Percentiles rank a stretch among this genome's conserved stretches.
These are phyloP conservation scores for Lasioglossum villosulum DNA, from an alignment of 2,888 invertebrate species.

Conservation along the genomic window DNA sequence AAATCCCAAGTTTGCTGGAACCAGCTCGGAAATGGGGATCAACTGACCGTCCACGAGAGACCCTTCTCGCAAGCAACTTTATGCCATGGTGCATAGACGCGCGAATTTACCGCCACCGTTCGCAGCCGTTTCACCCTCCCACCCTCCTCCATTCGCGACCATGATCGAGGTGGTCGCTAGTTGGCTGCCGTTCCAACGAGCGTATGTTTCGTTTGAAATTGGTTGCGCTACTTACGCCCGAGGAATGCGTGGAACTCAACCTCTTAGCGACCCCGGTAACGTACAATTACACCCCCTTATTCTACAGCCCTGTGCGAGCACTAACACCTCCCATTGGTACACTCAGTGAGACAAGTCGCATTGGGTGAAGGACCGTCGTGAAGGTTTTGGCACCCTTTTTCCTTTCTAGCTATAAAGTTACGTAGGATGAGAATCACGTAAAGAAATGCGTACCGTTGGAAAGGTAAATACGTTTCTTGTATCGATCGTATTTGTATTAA, in stretches of 20 bases:
- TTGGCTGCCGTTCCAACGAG: slow-evolving; percentile 26
- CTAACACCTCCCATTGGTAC: not conserved
- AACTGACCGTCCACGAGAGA: slow-evolving; percentile 15
- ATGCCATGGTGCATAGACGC: slow-evolving; percentile 18
- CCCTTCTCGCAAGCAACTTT: slow-evolving; percentile 9
- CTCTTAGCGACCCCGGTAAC: slow-evolving; percentile 3
- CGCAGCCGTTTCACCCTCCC: not conserved
- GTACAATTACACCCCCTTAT: not conserved
- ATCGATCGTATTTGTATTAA: too few relatives aligned
- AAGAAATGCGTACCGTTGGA: too few relatives aligned
- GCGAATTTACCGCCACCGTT: slow-evolving; percentile 15
- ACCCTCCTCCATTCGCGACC: not conserved
- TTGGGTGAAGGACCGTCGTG: too few relatives aligned
- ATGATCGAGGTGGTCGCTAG: slow-evolving; percentile 31
- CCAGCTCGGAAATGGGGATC: slow-evolving; percentile 3
- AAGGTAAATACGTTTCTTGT: too few relatives aligned
- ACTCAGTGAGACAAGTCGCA: not conserved
- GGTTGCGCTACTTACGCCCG: slow-evolving; percentile 7
- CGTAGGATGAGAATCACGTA: too few relatives aligned
- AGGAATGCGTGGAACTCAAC: slow-evolving; percentile 2
- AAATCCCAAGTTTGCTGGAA: slow-evolving; percentile 19
- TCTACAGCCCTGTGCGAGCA: not conserved
- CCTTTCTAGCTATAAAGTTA: too few relatives aligned
- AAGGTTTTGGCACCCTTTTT: too few relatives aligned
- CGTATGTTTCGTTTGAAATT: slow-evolving; percentile 17